Evolutionary conservation across 2,113 vertebrate species (phyloP).

Genomic region (Silurus glanis): DNA sequence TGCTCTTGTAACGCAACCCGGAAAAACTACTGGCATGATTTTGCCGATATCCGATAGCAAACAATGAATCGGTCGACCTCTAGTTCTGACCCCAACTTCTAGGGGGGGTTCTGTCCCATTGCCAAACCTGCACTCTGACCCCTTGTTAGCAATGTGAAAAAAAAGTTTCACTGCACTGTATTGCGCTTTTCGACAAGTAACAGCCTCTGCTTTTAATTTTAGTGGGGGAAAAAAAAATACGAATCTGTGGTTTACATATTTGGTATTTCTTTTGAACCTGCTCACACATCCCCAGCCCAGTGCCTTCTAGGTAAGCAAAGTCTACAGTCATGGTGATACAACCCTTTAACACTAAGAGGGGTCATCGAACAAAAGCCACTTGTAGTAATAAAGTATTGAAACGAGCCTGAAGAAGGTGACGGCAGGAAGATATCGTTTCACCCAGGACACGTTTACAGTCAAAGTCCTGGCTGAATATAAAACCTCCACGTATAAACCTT

Average conservation of each 20-base stretch:
- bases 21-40: no score
- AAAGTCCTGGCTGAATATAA: no score
- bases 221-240: not conserved
- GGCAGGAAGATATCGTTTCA: not conserved
- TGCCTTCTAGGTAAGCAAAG: not conserved
- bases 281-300: no score
- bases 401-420: not conserved
- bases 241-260: not conserved
- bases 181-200: not conserved
- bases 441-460: not conserved
- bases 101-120: no score
- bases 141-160: no score
- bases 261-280: not conserved
- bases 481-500: not conserved
- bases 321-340: not conserved
- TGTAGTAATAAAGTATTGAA: conserved; percentile 1
- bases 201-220: not conserved
- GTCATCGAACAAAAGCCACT: not conserved
- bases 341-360: not conserved
- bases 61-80: no score
- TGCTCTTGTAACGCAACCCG: no score
- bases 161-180: no score
- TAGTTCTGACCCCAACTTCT: no score
- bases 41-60: no score
- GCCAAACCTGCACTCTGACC: no score